Evolutionary conservation across 2,888 invertebrate genomes (phyloP).

Genomic region (Mechanitis mazaeus): DNA sequence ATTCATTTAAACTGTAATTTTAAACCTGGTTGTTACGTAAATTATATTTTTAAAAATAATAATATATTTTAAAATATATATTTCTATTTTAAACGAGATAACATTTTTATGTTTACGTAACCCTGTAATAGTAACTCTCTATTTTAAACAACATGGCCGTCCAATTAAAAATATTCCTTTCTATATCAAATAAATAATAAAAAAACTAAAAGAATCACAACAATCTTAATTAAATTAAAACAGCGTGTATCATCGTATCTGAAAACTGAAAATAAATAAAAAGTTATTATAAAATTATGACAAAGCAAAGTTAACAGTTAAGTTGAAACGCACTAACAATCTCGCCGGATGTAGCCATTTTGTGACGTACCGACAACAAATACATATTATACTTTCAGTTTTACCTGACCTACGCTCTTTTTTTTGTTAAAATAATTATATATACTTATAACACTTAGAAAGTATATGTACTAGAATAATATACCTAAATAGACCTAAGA

Average conservation of each 20-base stretch:
- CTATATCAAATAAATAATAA: neutral
- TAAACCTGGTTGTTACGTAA: no score
- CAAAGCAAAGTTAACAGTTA: slow-evolving; percentile 18
- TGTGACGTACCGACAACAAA: slow-evolving; percentile 38
- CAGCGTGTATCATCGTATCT: neutral
- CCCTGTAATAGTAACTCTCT: no score
- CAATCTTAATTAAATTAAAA: slow-evolving; percentile 1
- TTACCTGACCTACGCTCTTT: no score
- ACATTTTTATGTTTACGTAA: no score
- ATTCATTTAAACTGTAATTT: no score
- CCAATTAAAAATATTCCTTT: neutral
- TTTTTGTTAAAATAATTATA: neutral
- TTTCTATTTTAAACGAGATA: no score
- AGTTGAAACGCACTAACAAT: slow-evolving; percentile 32
- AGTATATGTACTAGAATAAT: no score
- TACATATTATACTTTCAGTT: slow-evolving; percentile 9
- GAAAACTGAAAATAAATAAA: neutral
- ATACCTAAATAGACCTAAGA: no score
- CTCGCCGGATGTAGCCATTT: slow-evolving; percentile 44
- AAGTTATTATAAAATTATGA: slow-evolving; percentile 12
- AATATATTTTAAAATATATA: no score
- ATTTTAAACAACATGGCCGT: no score
- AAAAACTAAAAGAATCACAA: neutral
- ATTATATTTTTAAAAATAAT: no score
- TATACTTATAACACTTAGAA: no score